Evolutionary conservation across 2,113 vertebrate genomes (phyloP).

Genomic region (Atherinomorus stipes): DNA sequence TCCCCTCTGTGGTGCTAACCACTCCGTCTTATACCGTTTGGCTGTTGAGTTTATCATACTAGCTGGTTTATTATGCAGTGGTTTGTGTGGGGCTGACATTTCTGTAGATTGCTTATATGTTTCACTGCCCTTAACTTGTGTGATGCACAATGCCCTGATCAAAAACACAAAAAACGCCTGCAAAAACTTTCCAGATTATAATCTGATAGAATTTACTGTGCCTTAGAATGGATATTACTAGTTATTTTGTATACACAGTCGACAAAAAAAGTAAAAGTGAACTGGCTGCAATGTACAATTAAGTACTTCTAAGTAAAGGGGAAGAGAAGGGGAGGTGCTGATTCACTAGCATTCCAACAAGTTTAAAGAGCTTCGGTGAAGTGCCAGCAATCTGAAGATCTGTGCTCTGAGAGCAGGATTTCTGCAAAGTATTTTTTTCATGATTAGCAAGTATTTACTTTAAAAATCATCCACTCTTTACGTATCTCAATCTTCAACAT

Average conservation of each 20-base stretch:
- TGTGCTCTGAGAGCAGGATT: not conserved
- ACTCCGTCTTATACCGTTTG: constrained; percentile 36
- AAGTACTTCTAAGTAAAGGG: not conserved
- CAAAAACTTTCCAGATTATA: constrained; percentile 30
- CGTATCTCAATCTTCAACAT: not conserved
- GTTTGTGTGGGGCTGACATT: constrained; percentile 31
- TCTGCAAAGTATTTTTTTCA: not conserved
- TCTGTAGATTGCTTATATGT: constrained; percentile 30
- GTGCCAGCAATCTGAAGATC: not conserved
- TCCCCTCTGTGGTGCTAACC: constrained; percentile 31
- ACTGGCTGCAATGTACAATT: constrained; percentile 12
- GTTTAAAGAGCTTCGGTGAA: not conserved
- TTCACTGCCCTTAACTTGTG: constrained; percentile 29
- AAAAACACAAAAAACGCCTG: constrained; percentile 25
- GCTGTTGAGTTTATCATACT: constrained; percentile 45
- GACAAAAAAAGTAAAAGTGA: constrained; percentile 13
- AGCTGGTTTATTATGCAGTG: constrained; percentile 45
- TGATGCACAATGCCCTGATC: constrained; percentile 30
- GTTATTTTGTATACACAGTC: constrained; percentile 7
- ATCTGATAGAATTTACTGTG: constrained; percentile 17
- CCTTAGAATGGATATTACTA: constrained; percentile 8
- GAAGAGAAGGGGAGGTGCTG: not conserved
- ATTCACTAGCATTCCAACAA: not conserved
- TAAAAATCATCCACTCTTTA: not conserved
- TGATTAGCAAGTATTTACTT: not conserved